Percentiles rank a stretch among this genome's conserved stretches.
phyloP scores from a whole-genome alignment of 2,888 invertebrate genomes.

The Cordylochernes scorpioides region DNA sequence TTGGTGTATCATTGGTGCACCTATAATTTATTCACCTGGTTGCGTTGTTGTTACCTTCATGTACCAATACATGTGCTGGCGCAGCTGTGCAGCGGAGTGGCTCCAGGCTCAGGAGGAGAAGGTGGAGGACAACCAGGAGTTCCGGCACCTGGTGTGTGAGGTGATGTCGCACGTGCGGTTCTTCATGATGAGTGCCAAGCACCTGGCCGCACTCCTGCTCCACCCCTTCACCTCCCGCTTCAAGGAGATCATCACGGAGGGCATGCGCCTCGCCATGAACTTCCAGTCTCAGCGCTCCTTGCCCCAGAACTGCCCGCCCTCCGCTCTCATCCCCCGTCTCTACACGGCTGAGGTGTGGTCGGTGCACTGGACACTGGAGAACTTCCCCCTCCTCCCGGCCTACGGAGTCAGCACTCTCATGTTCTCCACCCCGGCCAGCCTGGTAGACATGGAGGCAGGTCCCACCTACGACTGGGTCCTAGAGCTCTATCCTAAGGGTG shows the following conservation, averaged over 20 bases:
- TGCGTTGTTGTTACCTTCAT: too few species aligned
- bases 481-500: slow-evolving; percentile 60
- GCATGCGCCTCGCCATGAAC: slow-evolving; percentile 65
- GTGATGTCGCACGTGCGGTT: slow-evolving; percentile 55
- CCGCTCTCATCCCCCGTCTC: slow-evolving; percentile 52
- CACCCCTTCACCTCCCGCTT: slow-evolving; percentile 49
- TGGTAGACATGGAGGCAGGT: slow-evolving; percentile 24
- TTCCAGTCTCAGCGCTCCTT: slow-evolving; percentile 35
- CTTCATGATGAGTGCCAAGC: slow-evolving; percentile 77
- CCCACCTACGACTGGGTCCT: slow-evolving; percentile 55
- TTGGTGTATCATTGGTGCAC: too few species aligned
- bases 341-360: slow-evolving; percentile 76
- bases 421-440: slow-evolving; percentile 39
- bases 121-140: slow-evolving; percentile 30
- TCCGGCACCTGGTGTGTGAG: slow-evolving; percentile 37
- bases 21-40: too few species aligned
- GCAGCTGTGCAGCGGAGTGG: slow-evolving; percentile 44
- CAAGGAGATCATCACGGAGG: slow-evolving; percentile 57
- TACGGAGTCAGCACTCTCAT: slow-evolving; percentile 45
- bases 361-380: slow-evolving; percentile 48
- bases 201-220: slow-evolving; percentile 50
- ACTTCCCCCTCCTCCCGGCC: slow-evolving; percentile 40
- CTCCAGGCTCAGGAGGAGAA: slow-evolving; percentile 37
- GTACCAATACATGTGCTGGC: neutral
- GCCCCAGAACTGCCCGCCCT: slow-evolving; percentile 3